Base-by-base conservation (phyloP, 2,888 invertebrate genomes). In the Hypomecis atomaria region DNA sequence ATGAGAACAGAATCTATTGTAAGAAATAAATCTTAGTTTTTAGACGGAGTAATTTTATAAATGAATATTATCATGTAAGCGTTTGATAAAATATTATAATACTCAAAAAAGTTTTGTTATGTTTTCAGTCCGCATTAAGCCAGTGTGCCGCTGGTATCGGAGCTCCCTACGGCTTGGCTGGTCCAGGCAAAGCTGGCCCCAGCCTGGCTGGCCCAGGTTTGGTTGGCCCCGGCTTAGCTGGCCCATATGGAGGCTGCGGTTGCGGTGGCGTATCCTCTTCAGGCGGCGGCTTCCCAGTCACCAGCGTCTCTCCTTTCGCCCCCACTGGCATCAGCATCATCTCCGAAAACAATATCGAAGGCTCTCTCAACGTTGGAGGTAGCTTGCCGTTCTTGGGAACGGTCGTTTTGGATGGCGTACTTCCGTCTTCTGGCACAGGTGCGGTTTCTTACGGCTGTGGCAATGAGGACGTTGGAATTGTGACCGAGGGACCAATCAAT, bases 381-480 rank as follows among this genome's bases (percentile, higher is more conserved):
- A 76, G 79, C 45, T 66, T 87, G 37, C 86, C 84, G 1, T 83
- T 85, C 73, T 62, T 83, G 3, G 81, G 82, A 4, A 73, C 80
- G 7, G 80, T 81, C 0, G 78, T 65, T 7, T 43, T 85, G 8
- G 82, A 84, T 40, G 84, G 84, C 3, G 64, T 68, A 4, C 61
- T 85, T 2, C 80, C 84, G 4, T 79, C 83, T 0, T 71, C 73
- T 47, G 86, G 86, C 0, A 62, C 78, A n/a, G 83, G 82, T 33
- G 71, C 78, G 5, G 79, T 82, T 9, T 65, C 76, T 0, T 85
- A 85, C 68, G 78, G 81, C 43, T 83, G 84, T 61, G 84, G 84
- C 0, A 74, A 63, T 44, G 71, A 70, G 0, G 62, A 68, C 6
- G 73, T 82, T 1, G 82, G 78, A 3, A 81, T 81, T 58, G 69